Evolutionary conservation across 2,113 vertebrate species (phyloP).

Genomic region (Hippopotamus amphibius): DNA sequence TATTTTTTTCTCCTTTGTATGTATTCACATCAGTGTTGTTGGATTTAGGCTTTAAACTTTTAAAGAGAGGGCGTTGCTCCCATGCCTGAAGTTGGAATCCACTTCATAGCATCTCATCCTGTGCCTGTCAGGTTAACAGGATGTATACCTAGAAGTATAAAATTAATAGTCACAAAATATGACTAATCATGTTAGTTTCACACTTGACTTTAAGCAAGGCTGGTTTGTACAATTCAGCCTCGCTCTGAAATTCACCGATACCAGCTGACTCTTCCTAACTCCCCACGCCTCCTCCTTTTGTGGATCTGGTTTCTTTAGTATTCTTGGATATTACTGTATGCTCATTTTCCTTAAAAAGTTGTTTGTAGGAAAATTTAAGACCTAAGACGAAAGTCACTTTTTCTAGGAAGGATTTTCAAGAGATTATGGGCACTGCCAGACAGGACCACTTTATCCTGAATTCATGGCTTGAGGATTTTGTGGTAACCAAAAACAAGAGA

Average conservation of each 20-base stretch:
- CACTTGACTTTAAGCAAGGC: neutral
- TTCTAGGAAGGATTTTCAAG: neutral
- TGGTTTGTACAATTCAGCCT: neutral
- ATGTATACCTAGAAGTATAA: neutral
- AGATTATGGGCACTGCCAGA: neutral
- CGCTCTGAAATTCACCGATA: neutral
- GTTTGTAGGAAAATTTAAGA: neutral
- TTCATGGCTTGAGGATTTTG: neutral
- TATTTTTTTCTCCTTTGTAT: neutral
- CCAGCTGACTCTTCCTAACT: neutral
- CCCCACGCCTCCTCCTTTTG: neutral
- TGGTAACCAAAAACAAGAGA: neutral
- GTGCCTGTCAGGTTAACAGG: neutral
- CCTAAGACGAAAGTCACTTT: neutral
- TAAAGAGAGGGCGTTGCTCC: neutral
- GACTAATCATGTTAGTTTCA: neutral
- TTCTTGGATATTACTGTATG: neutral
- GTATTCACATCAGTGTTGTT: neutral
- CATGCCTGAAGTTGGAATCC: neutral
- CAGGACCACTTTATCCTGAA: neutral
- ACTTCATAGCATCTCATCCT: neutral
- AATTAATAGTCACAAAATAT: neutral
- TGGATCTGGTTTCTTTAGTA: neutral
- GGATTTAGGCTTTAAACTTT: neutral
- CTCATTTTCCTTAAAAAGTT: neutral